A percentile compares a stretch with the other conserved stretches of the same genome.
Conservation (phyloP, 2,113 vertebrate species). For the Ceyx margarethae region DNA sequence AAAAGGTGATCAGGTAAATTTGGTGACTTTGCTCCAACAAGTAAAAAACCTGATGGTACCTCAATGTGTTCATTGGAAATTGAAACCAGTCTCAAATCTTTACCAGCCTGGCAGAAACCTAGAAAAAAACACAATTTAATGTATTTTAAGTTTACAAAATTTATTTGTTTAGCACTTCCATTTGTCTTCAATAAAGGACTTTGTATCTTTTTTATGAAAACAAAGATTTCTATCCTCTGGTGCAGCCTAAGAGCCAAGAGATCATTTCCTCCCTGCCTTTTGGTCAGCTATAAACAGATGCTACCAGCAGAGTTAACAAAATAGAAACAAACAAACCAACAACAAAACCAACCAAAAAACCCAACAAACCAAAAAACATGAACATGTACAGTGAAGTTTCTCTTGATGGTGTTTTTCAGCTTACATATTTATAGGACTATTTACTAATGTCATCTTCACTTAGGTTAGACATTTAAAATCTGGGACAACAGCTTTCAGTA, state of each 20-base stretch:
- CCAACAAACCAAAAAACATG: background rate
- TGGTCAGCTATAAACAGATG: background rate
- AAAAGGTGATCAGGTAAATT: slow-evolving; percentile 87
- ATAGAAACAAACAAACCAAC: background rate
- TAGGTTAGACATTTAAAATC: background rate
- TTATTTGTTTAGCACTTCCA: background rate
- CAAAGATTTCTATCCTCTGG: background rate
- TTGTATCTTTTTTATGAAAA: background rate
- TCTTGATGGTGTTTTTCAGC: background rate
- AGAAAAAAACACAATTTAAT: background rate
- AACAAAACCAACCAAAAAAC: background rate
- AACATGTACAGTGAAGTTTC: background rate
- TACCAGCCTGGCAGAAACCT: slow-evolving; percentile 94
- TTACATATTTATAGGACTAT: background rate
- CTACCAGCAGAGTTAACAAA: background rate
- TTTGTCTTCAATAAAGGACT: background rate
- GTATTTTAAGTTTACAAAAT: background rate
- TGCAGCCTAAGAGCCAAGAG: background rate
- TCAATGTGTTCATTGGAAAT: slow-evolving; percentile 86
- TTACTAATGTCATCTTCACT: background rate
- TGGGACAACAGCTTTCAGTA: background rate
- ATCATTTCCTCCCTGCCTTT: background rate
- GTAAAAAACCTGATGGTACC: slow-evolving; percentile 85
- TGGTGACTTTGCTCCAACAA: slow-evolving; percentile 90
- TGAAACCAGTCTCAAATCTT: slow-evolving; percentile 88